A percentile compares a stretch with the other conserved stretches of the same genome.
These are phyloP conservation scores for Mercenaria mercenaria DNA, from an alignment of 1,140 invertebrate genomes.

Conservation along the genomic window DNA sequence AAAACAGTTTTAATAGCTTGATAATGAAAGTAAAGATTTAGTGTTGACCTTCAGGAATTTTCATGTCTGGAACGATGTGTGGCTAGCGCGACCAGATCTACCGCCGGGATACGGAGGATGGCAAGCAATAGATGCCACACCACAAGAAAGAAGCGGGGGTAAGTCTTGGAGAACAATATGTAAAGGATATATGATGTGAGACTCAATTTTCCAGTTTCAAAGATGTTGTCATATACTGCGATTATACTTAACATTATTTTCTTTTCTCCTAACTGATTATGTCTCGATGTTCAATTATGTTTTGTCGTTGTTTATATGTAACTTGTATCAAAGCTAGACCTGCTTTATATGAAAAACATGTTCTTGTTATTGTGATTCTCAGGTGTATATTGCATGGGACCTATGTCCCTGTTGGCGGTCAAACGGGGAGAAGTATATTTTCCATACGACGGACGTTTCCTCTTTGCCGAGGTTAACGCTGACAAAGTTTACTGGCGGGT, in stretches of 20 bases:
- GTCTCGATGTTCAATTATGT: neutral
- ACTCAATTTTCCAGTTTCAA: neutral
- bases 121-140: slow-evolving; percentile 89
- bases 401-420: slow-evolving; percentile 90
- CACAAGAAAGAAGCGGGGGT: slow-evolving; percentile 91
- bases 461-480: slow-evolving; percentile 92
- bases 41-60: slow-evolving; percentile 90
- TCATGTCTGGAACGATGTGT: no score
- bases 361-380: no score
- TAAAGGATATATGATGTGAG: no score
- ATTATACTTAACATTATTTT: neutral
- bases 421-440: slow-evolving; percentile 90
- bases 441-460: slow-evolving; percentile 91
- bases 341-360: neutral
- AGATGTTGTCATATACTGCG: neutral
- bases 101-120: slow-evolving; percentile 92
- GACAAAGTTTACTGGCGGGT: slow-evolving; percentile 89
- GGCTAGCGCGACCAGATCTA: slow-evolving; percentile 95
- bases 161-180: no score
- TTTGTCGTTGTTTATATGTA: neutral
- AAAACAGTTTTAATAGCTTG: neutral
- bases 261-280: neutral
- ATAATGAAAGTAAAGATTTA: neutral
- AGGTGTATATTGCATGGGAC: slow-evolving; percentile 89
- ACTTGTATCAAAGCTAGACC: neutral